These are phyloP conservation scores for Drosophila equinoxialis DNA, from an alignment of 1,140 invertebrate species.

Conservation along the genomic window DNA sequence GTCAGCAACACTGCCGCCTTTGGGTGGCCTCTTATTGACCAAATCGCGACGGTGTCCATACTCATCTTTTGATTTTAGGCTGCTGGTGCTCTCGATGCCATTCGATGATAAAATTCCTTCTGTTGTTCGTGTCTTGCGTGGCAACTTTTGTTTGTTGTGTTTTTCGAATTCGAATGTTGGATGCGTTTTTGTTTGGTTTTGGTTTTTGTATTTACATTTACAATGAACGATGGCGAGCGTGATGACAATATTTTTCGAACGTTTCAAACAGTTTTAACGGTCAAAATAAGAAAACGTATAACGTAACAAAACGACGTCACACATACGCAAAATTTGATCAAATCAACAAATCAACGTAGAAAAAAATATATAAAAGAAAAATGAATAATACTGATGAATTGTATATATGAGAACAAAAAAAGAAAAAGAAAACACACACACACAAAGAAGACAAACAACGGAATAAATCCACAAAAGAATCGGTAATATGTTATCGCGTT, in stretches of 20 bases:
- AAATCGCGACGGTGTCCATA: conserved; percentile 46
- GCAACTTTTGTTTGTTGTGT: conserved; percentile 44
- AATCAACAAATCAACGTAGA: conserved; percentile 50
- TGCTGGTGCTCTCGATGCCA: conserved; percentile 26
- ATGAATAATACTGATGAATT: conserved; percentile 43
- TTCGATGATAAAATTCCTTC: conserved; percentile 12
- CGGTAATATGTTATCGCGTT: neutral
- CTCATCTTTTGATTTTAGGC: conserved; percentile 43
- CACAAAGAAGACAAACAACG: conserved; percentile 23
- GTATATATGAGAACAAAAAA: conserved; percentile 20
- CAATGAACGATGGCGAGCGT: conserved; percentile 46
- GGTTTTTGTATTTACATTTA: conserved; percentile 65
- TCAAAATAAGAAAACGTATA: conserved; percentile 46
- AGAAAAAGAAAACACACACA: neutral
- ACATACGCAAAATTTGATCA: conserved; percentile 26
- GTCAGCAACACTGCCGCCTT: conserved; percentile 20
- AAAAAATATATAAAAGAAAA: conserved; percentile 47
- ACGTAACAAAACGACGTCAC: conserved; percentile 28
- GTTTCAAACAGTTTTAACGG: conserved; percentile 29
- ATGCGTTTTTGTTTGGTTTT: conserved; percentile 30
- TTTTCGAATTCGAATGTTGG: conserved; percentile 23
- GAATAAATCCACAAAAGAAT: neutral
- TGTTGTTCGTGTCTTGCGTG: conserved; percentile 44
- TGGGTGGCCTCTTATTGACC: conserved; percentile 49
- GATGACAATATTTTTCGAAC: conserved; percentile 23